Evolutionary conservation across 2,797 vertebrate genomes (phyloP), one percentile per base, ranked within the genome.

Genomic region (Gallirallus australis): DNA sequence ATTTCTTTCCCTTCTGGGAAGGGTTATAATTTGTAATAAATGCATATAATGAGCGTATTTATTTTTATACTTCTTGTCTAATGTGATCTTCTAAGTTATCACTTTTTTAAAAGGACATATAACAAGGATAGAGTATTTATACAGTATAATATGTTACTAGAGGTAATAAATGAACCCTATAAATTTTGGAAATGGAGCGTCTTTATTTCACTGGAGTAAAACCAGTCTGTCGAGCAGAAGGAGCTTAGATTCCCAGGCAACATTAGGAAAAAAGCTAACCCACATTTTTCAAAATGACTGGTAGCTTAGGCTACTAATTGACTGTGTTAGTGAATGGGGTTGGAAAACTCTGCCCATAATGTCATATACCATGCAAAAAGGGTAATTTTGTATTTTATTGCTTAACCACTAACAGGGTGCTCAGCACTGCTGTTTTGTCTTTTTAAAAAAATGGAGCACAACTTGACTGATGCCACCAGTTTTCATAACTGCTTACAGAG

Each of bases 21-120:
- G 99, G 99, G 98, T 92, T 98, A 96, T 98, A 98, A 98, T 98
- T 98, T 98, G 98, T 99, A 99, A 99, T 99, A 99, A 98, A 99
- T 98, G 96, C 98, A 98, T 99, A 99, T 99, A 98, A 98, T 98
- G 98, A 99, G 98, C 98, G 89, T 99, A 99, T 99, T 99, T 99
- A 99, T 99, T 99, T 99, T 99, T 99, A 99, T 99, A 99, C 99
- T 99, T 99, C 98, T 98, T 98, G 98, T 99, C 98, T 99, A 98
- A 99, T 98, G 98, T 99, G 99, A 99, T 98, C 98, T 98, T 98
- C 98, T 98, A 98, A 98, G 97, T 99, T 99, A 99, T 99, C 98
- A 79, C 99, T 99, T 99, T 98, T 98, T 97, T 98, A 98, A 99
- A 99, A 99, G 98, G 98, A 98, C 98, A 99, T 99, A 99, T 98